Percentiles rank a stretch among this genome's conserved stretches.
Conservation (phyloP, 1,140 invertebrate genomes). For the Cyclargus thomasi region DNA sequence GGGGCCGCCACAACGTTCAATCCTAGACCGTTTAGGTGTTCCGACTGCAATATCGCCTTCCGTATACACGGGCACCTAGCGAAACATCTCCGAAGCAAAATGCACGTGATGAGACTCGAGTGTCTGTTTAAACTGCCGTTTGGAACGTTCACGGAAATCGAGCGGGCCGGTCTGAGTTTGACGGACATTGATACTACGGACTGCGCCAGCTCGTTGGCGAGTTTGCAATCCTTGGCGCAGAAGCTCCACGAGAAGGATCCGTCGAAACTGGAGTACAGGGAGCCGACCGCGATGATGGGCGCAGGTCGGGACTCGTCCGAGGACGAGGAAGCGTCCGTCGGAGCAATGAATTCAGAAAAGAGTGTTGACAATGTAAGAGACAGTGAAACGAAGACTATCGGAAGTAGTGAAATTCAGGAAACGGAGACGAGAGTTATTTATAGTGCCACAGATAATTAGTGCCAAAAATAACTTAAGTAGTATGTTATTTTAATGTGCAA, state of each 20-base stretch:
- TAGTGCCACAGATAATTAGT: constrained; percentile 77
- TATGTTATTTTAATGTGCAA: constrained; percentile 71
- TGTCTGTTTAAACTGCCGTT: constrained; percentile 94
- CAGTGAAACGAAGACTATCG: constrained; percentile 60
- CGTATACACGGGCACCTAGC: constrained; percentile 96
- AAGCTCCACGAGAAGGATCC: constrained; percentile 90
- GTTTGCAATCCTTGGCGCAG: constrained; percentile 85
- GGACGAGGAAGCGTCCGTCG: constrained; percentile 55
- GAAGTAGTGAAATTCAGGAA: constrained; percentile 60
- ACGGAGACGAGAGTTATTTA: constrained; percentile 66
- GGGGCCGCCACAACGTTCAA: constrained; percentile 90
- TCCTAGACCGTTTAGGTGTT: constrained; percentile 95
- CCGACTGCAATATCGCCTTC: constrained; percentile 96
- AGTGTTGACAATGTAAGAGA: constrained; percentile 58
- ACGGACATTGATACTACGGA: constrained; percentile 96
- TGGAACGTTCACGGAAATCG: constrained; percentile 96
- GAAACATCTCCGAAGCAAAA: constrained; percentile 96
- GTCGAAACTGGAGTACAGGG: constrained; percentile 80
- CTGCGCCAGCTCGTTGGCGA: constrained; percentile 93
- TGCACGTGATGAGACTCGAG: constrained; percentile 97
- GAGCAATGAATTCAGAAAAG: constrained; percentile 39
- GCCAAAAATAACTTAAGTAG: constrained; percentile 76
- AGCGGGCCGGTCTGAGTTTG: constrained; percentile 90
- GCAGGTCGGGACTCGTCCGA: constrained; percentile 59
- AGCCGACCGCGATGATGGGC: constrained; percentile 49